A percentile compares a stretch with the other conserved stretches of the same genome.
Conservation (phyloP, 1,140 invertebrate species). For the Tetramorium simillimum region DNA sequence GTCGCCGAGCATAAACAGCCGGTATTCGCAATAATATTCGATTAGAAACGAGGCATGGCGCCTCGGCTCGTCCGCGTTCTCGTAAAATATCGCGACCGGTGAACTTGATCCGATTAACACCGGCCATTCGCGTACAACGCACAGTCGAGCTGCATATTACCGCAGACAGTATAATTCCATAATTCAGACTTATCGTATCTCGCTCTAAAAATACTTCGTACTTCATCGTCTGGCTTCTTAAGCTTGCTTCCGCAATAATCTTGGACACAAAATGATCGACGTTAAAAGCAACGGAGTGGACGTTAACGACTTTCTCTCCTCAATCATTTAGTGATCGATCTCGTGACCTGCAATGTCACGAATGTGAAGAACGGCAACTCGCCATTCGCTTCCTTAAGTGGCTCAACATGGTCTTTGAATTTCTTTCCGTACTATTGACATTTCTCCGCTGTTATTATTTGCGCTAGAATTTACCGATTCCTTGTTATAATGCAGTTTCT, state of each 20-base stretch:
- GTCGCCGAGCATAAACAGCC: background rate
- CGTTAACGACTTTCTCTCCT: background rate
- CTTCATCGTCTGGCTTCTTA: background rate
- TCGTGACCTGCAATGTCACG: background rate
- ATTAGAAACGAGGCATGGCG: constrained; percentile 41
- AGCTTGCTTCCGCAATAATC: background rate
- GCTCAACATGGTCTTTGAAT: background rate
- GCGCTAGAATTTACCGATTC: constrained; percentile 61
- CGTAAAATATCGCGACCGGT: background rate
- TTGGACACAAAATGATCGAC: background rate
- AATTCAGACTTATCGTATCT: constrained; percentile 24
- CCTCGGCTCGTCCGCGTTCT: constrained; percentile 13
- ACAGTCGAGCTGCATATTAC: constrained; percentile 14
- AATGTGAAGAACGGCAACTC: background rate
- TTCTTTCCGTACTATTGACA: background rate
- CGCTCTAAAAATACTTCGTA: constrained; percentile 8
- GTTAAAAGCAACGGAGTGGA: background rate
- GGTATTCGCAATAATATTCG: constrained; percentile 58
- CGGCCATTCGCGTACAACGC: constrained; percentile 2
- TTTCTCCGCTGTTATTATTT: constrained; percentile 22
- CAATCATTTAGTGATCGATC: background rate
- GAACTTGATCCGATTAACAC: constrained; percentile 69
- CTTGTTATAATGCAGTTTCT: constrained; percentile 62
- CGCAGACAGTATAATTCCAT: background rate
- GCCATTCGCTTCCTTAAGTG: constrained; percentile 23